Conservation (phyloP, 2,797 vertebrate species). For the Todus mexicanus region DNA sequence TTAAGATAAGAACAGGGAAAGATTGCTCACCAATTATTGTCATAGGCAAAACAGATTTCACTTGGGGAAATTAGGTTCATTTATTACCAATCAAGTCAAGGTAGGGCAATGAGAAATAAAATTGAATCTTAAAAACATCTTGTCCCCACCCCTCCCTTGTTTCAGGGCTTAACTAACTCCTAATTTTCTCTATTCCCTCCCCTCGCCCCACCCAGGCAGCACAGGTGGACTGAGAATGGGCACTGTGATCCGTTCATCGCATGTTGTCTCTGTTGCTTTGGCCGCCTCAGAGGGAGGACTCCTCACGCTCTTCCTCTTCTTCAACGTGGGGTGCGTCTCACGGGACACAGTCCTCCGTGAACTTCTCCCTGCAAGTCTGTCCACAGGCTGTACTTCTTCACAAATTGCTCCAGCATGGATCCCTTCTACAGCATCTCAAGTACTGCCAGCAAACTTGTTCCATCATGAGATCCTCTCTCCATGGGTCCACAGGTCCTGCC, state of each 20-base stretch:
- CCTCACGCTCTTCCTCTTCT: background rate
- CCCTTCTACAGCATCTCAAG: background rate
- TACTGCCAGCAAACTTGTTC: background rate
- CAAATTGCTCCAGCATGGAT: background rate
- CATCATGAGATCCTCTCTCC: background rate
- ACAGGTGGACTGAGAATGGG: background rate
- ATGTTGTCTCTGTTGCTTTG: background rate
- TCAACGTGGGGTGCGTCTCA: too few species aligned
- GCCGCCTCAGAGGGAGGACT: background rate
- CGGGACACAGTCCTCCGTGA: too few species aligned
- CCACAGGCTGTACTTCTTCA: too few species aligned
- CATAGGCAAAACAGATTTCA: background rate
- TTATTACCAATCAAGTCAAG: background rate
- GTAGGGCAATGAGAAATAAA: background rate
- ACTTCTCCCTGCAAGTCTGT: too few species aligned
- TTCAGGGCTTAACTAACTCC: fast-evolving
- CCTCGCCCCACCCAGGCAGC: too few species aligned
- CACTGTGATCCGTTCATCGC: background rate
- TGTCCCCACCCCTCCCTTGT: background rate
- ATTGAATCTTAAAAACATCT: background rate
- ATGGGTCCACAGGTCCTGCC: background rate
- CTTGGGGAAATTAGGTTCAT: background rate
- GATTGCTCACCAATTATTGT: background rate
- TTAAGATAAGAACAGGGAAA: background rate
- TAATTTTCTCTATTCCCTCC: background rate